Conservation (phyloP, 1,140 invertebrate genomes). For the Octopus bimaculoides region DNA sequence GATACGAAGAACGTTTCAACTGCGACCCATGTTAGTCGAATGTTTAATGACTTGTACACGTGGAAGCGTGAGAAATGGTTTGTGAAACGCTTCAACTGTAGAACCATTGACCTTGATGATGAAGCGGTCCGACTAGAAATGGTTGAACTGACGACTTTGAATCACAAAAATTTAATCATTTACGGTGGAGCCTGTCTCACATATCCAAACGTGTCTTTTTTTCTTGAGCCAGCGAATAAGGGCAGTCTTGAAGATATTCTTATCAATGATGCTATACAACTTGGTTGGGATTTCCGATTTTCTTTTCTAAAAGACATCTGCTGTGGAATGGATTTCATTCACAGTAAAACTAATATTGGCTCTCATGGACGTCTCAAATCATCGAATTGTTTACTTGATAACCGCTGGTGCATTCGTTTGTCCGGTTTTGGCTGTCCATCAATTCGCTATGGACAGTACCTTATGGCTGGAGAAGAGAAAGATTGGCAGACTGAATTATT, state of each 20-base stretch:
- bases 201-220: constrained; percentile 28
- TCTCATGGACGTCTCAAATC: constrained; percentile 93
- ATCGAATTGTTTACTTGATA: constrained; percentile 95
- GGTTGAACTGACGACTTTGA: constrained; percentile 23
- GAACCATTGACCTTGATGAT: constrained; percentile 24
- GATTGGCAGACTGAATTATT: background rate
- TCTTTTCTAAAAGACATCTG: constrained; percentile 86
- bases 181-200: constrained; percentile 33
- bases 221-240: constrained; percentile 51
- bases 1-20: background rate
- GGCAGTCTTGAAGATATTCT: constrained; percentile 67
- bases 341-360: constrained; percentile 69
- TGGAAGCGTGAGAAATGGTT: background rate
- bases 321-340: background rate
- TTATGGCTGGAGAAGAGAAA: background rate
- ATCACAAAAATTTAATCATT: constrained; percentile 30
- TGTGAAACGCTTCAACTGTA: constrained; percentile 15
- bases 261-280: constrained; percentile 82
- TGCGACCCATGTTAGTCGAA: background rate
- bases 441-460: constrained; percentile 1
- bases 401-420: constrained; percentile 92
- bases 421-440: constrained; percentile 81
- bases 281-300: constrained; percentile 89
- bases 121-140: constrained; percentile 25
- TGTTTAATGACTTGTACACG: background rate